phyloP scores from a whole-genome alignment of 2,113 vertebrate genomes.

The Larimichthys polyactis region DNA sequence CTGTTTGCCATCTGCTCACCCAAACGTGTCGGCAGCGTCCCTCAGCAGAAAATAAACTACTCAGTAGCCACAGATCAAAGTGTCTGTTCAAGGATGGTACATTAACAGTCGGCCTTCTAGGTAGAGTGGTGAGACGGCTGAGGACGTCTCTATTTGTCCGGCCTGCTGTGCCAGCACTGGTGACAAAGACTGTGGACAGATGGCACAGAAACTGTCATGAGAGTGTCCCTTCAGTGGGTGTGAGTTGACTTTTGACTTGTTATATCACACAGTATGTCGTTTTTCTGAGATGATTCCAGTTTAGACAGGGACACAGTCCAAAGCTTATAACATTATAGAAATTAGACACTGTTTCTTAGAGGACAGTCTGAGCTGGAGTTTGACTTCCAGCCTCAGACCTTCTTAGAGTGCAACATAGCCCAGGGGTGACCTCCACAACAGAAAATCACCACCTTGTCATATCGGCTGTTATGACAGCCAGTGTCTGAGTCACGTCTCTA shows the following conservation, averaged over 20 bases:
- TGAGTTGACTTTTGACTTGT: conserved; percentile 52
- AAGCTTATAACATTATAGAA: conserved; percentile 6
- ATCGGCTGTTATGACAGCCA: conserved; percentile 26
- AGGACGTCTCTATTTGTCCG: conserved; percentile 2
- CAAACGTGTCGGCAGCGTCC: background rate
- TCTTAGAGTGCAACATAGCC: background rate
- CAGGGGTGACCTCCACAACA: conserved; percentile 4
- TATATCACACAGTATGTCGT: conserved; percentile 50
- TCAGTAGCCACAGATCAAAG: conserved; percentile 31
- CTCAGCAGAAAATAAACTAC: conserved; percentile 35
- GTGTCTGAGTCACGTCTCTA: conserved; percentile 47
- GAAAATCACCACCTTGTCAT: conserved; percentile 46
- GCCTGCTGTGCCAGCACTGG: conserved; percentile 8
- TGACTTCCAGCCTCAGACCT: conserved; percentile 6
- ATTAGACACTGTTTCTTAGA: background rate
- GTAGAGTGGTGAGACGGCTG: background rate
- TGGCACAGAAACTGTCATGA: conserved; percentile 47
- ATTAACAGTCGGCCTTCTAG: conserved; percentile 13
- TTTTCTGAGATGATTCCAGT: conserved; percentile 10
- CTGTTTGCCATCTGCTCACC: conserved; percentile 42
- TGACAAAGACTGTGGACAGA: conserved; percentile 42
- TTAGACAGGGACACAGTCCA: background rate
- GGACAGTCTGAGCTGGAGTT: conserved; percentile 19
- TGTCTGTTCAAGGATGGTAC: conserved; percentile 28
- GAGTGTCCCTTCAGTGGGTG: conserved; percentile 34